A percentile compares a stretch with the other conserved stretches of the same genome.
Evolutionary conservation across 2,113 vertebrate species (phyloP).

Genomic region (Chaetodon trifascialis): DNA sequence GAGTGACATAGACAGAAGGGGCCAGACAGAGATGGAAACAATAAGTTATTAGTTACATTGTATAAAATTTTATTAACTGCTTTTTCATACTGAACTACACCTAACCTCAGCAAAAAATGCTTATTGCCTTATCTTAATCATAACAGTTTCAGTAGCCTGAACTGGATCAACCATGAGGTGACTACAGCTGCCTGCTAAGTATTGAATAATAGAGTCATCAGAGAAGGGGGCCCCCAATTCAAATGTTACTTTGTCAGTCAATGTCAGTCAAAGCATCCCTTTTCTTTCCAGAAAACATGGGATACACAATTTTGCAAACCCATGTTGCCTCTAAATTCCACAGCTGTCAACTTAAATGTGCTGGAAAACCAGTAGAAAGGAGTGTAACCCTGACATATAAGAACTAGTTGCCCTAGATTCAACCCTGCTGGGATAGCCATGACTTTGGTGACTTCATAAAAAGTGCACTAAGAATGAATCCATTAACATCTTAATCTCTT

Average conservation of each 20-base stretch:
- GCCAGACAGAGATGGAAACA: slow-evolving; percentile 1
- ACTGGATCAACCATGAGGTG: background rate
- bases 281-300: background rate
- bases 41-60: background rate
- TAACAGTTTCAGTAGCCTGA: background rate
- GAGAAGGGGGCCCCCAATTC: background rate
- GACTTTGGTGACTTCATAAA: too few species aligned
- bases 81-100: background rate
- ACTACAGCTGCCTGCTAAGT: background rate
- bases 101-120: background rate
- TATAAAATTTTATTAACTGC: background rate
- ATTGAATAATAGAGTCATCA: background rate
- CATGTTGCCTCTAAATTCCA: too few species aligned
- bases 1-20: background rate
- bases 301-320: background rate
- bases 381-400: too few species aligned
- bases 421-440: too few species aligned
- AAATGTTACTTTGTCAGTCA: background rate
- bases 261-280: background rate
- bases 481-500: too few species aligned
- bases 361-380: too few species aligned
- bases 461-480: too few species aligned
- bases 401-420: too few species aligned
- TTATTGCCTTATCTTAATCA: slow-evolving; percentile 7
- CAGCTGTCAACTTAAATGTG: too few species aligned